Conservation (phyloP, 2,888 invertebrate genomes). For the Athrips mouffetella region DNA sequence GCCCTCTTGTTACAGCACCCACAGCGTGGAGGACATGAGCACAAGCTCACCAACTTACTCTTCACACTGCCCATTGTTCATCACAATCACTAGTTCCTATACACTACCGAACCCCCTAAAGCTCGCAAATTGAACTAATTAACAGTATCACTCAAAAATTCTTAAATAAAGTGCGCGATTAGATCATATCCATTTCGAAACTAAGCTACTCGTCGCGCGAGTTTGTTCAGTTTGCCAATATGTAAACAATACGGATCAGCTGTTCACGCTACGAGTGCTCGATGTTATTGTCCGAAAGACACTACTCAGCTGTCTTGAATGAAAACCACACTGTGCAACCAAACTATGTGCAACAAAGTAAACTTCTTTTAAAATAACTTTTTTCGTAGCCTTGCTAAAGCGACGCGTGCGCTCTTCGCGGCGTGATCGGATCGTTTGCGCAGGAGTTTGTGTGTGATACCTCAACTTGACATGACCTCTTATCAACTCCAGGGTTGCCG, state of each 20-base stretch:
- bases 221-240: constrained; percentile 43
- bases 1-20: constrained; percentile 44
- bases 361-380: constrained; percentile 21
- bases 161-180: constrained; percentile 39
- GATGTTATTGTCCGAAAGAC: too few species aligned
- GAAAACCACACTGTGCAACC: too few species aligned
- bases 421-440: constrained; percentile 46
- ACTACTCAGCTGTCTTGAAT: too few species aligned
- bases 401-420: constrained; percentile 49
- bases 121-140: constrained; percentile 32
- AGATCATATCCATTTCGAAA: constrained; percentile 47
- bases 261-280: constrained; percentile 40
- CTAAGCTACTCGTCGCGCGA: constrained; percentile 28
- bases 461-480: constrained; percentile 44
- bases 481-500: constrained; percentile 39
- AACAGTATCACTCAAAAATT: constrained; percentile 31
- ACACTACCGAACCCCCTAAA: constrained; percentile 27
- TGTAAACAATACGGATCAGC: constrained; percentile 52
- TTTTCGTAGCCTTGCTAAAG: constrained; percentile 12
- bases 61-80: constrained; percentile 57
- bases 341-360: neutral
- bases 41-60: constrained; percentile 49
- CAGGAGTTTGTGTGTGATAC: constrained; percentile 2
- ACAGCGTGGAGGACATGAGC: constrained; percentile 44
- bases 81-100: constrained; percentile 26